Evolutionary conservation across 2,113 vertebrate genomes (phyloP), one percentile per base, ranked within the genome.

Genomic region (Sisor rabdophorus): DNA sequence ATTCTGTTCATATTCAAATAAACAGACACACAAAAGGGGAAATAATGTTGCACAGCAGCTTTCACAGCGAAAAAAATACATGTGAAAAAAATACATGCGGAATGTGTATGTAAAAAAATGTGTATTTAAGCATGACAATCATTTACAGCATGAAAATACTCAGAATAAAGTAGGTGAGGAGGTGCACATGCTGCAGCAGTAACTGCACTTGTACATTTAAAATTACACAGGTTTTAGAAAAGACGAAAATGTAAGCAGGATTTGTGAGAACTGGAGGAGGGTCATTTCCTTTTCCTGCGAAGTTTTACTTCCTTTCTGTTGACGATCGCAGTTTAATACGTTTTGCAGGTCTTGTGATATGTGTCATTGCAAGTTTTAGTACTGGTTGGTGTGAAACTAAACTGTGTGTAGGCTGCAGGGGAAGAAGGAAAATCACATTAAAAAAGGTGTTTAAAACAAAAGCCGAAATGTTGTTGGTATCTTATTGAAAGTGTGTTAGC

Each of bases 41-140:
- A 20, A n/a, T 13, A 47, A 24, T 48, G 40, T 67, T 48, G 40
- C 40, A 26, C 15, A 48, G 2, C 20, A 40, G 4, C 60, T 11
- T 11, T n/a, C 20, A 19, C 60, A 6, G 20, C 11, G 11, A 65
- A 24, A 22, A 16, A 50, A 13, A 50, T 13, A n/a, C n/a, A n/a
- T n/a, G n/a, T n/a, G n/a, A n/a, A n/a, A 48, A 48, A 36, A 44
- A 44, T 22, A 44, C 19, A 64, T 22, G 1, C 1, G 8, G 15
- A 24, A 6, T 24, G 22, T 67, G 63, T 44, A 15, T 22, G 30
- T 32, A 30, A 30, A n/a, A 11, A 4, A 28, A 16, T 11, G 65
- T 68, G 47, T 22, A 36, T 68, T 24, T 50, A 24, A 28, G 24
- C 19, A 67, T 67, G 64, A 67, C n/a, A n/a, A 26, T 47, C 63